Conservation (phyloP, 2,888 invertebrate genomes). For the Drosophila anomalipes region DNA sequence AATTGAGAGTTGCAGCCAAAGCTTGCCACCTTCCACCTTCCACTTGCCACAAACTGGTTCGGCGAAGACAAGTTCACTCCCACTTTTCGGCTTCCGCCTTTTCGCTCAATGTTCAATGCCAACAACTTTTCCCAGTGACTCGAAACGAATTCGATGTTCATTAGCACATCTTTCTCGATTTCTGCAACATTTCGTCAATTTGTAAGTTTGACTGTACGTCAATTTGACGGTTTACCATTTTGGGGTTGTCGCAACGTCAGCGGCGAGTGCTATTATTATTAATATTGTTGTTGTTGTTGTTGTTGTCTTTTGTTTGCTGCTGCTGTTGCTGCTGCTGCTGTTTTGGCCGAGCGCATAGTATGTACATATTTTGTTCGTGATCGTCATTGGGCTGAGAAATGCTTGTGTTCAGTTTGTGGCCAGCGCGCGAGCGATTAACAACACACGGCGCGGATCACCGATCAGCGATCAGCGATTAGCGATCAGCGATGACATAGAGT, state of each 20-base stretch:
- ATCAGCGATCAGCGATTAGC: slow-evolving; percentile 1
- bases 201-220: slow-evolving; percentile 15
- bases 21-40: neutral
- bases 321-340: slow-evolving; percentile 22
- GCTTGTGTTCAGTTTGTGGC: slow-evolving; percentile 65
- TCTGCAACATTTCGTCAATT: slow-evolving; percentile 31
- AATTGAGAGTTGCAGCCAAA: neutral
- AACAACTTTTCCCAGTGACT: slow-evolving; percentile 33
- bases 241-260: slow-evolving; percentile 64
- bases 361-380: slow-evolving; percentile 67
- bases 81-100: slow-evolving; percentile 44
- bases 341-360: slow-evolving; percentile 51
- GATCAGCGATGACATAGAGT: neutral
- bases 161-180: slow-evolving; percentile 48
- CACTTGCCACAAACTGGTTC: neutral
- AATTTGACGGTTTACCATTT: slow-evolving; percentile 26
- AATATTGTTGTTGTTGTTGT: slow-evolving; percentile 17
- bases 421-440: slow-evolving; percentile 60
- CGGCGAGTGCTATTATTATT: slow-evolving; percentile 43
- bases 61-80: neutral
- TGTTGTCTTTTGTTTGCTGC: slow-evolving; percentile 30
- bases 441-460: slow-evolving; percentile 57
- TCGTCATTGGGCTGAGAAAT: slow-evolving; percentile 63
- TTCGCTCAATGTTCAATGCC: slow-evolving; percentile 29
- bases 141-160: slow-evolving; percentile 20